These are phyloP conservation scores for Bradysia coprophila DNA, from an alignment of 1,140 invertebrate species.

Conservation along the genomic window DNA sequence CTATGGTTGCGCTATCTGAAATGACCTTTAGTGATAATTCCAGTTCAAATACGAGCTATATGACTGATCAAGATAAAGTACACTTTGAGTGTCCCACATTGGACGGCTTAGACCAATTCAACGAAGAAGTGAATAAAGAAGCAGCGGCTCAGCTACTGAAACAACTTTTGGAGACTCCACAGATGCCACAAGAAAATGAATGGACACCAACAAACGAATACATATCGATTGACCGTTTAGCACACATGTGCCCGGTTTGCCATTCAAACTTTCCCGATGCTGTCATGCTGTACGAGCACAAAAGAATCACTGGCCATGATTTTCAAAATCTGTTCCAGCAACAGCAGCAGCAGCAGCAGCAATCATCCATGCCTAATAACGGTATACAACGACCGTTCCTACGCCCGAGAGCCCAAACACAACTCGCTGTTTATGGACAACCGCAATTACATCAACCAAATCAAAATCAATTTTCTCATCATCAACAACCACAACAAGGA, in stretches of 20 bases:
- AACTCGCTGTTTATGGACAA: neutral
- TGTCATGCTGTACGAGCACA: neutral
- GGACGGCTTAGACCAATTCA: slow-evolving; percentile 2
- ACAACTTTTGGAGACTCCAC: slow-evolving; percentile 1
- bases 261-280: slow-evolving; percentile 1
- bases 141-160: slow-evolving; percentile 2
- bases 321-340: neutral
- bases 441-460: neutral
- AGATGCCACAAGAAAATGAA: neutral
- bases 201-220: slow-evolving; percentile 3
- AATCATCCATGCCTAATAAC: neutral
- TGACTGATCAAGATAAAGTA: neutral
- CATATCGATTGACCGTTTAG: slow-evolving; percentile 4
- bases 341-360: neutral
- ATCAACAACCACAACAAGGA: neutral
- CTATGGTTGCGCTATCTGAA: neutral
- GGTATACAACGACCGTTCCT: neutral
- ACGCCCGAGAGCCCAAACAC: neutral
- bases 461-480: no score
- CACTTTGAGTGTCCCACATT: slow-evolving; percentile 4
- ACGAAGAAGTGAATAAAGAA: slow-evolving; percentile 1
- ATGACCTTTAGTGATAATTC: neutral
- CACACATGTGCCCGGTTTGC: slow-evolving; percentile 1
- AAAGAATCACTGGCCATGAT: slow-evolving; percentile 2
- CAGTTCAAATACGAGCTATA: neutral